phyloP scores from a whole-genome alignment of 2,888 invertebrate genomes.

The Melanotus villosus region DNA sequence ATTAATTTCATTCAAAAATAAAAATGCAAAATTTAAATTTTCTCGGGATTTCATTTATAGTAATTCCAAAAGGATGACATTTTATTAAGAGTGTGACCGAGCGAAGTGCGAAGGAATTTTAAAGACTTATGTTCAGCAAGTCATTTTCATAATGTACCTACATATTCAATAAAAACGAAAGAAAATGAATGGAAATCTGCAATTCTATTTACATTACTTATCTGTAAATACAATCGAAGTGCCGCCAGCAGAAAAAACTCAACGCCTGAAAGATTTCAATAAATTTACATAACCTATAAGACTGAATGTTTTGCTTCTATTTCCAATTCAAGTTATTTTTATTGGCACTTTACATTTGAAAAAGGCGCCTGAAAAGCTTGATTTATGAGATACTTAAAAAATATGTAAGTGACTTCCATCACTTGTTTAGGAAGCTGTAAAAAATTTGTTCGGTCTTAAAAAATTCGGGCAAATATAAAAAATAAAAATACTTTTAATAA shows the following conservation, averaged over 20 bases:
- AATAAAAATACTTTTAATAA: too few relatives aligned
- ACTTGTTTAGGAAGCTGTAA: too few relatives aligned
- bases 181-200: conserved; percentile 55
- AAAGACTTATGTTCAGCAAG: conserved; percentile 17
- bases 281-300: conserved; percentile 60
- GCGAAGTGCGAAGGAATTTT: conserved; percentile 9
- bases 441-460: too few relatives aligned
- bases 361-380: conserved; percentile 37
- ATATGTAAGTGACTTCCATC: conserved; percentile 31
- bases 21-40: too few relatives aligned
- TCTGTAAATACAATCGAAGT: conserved; percentile 57
- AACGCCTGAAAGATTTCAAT: conserved; percentile 59
- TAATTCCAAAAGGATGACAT: too few relatives aligned
- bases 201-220: conserved; percentile 64
- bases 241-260: conserved; percentile 51
- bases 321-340: conserved; percentile 44
- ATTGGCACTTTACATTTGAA: conserved; percentile 44
- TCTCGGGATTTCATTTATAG: too few relatives aligned
- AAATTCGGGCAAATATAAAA: background rate
- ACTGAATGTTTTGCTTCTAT: conserved; percentile 45
- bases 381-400: conserved; percentile 40
- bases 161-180: conserved; percentile 23
- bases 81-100: too few relatives aligned
- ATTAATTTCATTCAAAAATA: too few relatives aligned
- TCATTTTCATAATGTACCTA: conserved; percentile 30